Evolutionary conservation across 1,140 invertebrate species (phyloP).

Genomic region (Idris sp.): DNA sequence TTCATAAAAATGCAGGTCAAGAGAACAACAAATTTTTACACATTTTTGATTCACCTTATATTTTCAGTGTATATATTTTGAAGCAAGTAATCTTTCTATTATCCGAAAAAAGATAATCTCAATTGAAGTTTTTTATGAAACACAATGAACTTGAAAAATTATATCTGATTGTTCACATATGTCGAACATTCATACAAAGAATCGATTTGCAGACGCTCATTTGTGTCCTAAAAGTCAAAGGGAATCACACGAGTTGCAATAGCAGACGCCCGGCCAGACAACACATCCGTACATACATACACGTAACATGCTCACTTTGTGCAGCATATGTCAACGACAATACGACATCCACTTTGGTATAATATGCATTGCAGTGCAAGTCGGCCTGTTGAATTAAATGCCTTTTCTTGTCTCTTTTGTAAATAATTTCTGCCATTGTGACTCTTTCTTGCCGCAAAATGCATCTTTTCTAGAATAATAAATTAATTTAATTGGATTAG

Average conservation of each 20-base stretch:
- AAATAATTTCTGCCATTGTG: constrained; percentile 12
- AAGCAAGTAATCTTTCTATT: too few relatives aligned
- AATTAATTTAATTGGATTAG: too few relatives aligned
- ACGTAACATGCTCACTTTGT: constrained; percentile 20
- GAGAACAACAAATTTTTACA: constrained; percentile 11
- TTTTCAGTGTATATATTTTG: too few relatives aligned
- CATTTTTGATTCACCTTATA: too few relatives aligned
- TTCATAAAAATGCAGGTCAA: constrained; percentile 45
- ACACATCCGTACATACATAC: constrained; percentile 13
- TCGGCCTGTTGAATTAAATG: constrained; percentile 22
- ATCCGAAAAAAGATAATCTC: too few relatives aligned
- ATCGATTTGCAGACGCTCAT: constrained; percentile 16
- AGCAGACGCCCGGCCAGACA: constrained; percentile 5
- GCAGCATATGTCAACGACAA: constrained; percentile 7
- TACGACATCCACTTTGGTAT: constrained; percentile 5
- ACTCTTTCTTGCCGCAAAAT: neutral
- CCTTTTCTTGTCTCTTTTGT: constrained; percentile 13
- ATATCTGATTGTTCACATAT: too few relatives aligned
- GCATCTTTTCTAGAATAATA: constrained; percentile 19
- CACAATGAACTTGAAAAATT: too few relatives aligned
- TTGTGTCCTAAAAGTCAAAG: constrained; percentile 9
- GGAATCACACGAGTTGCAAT: constrained; percentile 23
- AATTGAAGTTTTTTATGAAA: too few relatives aligned
- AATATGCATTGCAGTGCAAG: neutral
- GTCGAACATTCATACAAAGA: constrained; percentile 21